Evolutionary conservation across 2,888 invertebrate species (phyloP), one percentile per base, ranked within the genome.

Genomic region (Fissipunctia ypsillon): DNA sequence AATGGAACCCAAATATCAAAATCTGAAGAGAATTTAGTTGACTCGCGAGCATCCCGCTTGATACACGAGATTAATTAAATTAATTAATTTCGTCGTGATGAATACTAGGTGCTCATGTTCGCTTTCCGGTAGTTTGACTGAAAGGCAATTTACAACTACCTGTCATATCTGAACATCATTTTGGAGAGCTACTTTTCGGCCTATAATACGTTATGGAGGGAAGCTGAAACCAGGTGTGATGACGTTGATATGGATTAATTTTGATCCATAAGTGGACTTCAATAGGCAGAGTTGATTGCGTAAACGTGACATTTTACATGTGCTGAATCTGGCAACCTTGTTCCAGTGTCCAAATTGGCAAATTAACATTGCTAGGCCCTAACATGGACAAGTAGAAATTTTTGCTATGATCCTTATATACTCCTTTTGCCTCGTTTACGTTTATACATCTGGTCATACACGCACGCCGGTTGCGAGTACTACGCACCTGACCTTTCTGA

Each of bases 11-110:
- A 45, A 45, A 28, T 6, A 57, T 59, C 31, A 70, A 56, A 76
- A 54, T 69, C 41, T 61, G 45, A 25, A 66, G 45, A 31, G 10
- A 57, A 61, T 69, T 38, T 67, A 72, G 16, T 65, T 31, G 25
- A 54, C 64, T 69, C 65, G 22, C 45, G 19, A 52, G 54, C 69
- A 54, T 50, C 43, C 31, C 43, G 28, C 48, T 57, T 68, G 59
- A 64, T 75, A 69, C 10, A 50, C 43, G 41, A 56, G 65, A 75
- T 80, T 69, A 76, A 76, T 79, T 66, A 22, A 80, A 75, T 80
- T 69, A 80, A 80, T 79, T 80, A 76, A 80, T 80, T 69, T 69
- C n/a, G 50, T 35, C 65, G 35, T 66, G 65, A 75, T 57, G 65
- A 69, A 79, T 61, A 75, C 80, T 75, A 57, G 60, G 31, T 41